Conservation (phyloP, 2,113 vertebrate species). For the Callipepla squamata region DNA sequence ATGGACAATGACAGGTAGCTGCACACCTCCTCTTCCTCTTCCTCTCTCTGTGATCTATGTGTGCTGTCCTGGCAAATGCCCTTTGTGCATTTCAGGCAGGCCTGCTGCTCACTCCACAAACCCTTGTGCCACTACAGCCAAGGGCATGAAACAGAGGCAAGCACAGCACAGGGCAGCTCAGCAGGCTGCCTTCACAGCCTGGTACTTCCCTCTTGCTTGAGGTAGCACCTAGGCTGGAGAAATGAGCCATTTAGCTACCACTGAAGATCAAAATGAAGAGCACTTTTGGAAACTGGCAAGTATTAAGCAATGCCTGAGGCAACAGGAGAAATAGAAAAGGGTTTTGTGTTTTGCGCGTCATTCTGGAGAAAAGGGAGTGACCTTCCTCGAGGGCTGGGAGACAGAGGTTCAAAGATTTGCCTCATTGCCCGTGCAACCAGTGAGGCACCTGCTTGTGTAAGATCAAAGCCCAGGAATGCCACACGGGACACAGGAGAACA, state of each 20-base stretch:
- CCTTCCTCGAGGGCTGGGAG: slow-evolving; percentile 18
- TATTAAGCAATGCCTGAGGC: neutral
- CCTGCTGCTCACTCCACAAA: neutral
- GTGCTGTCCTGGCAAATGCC: neutral
- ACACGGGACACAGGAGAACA: neutral
- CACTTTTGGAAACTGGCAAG: neutral
- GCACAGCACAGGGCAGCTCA: accelerated
- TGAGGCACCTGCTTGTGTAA: neutral
- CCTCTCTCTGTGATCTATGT: neutral
- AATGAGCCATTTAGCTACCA: neutral
- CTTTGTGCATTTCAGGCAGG: neutral
- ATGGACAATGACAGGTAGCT: neutral
- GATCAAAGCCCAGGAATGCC: neutral
- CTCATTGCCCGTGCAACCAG: neutral
- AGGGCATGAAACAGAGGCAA: neutral
- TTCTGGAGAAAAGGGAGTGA: slow-evolving; percentile 42
- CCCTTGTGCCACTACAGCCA: neutral
- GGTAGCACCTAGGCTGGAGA: slow-evolving; percentile 17
- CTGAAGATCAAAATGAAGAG: slow-evolving; percentile 18
- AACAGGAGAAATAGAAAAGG: slow-evolving; percentile 3
- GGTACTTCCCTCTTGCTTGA: neutral
- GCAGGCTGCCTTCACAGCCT: neutral
- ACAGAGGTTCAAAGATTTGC: slow-evolving; percentile 18
- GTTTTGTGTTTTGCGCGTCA: neutral
- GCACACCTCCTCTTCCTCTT: neutral